Percentiles rank a stretch among this genome's conserved stretches.
Evolutionary conservation across 2,797 vertebrate species (phyloP).

Genomic region (Myoxocephalus aenaeus): DNA sequence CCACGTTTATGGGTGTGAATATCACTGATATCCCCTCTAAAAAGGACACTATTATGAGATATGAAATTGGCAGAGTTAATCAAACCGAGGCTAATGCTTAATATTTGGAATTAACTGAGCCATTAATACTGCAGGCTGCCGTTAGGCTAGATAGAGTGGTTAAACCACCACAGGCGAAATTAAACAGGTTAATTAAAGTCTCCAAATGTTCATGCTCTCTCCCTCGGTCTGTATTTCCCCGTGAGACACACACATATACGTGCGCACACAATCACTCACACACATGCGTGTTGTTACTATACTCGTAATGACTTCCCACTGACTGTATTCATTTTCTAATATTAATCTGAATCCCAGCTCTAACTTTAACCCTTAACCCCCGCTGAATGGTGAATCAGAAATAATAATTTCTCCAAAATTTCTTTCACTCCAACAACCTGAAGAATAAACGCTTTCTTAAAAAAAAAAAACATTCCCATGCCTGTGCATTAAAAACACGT

Average conservation of each 20-base stretch:
- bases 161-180: conserved; percentile 75
- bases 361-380: conserved; percentile 5
- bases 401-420: not conserved
- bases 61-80: conserved; percentile 79
- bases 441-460: not conserved
- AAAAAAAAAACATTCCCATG: not conserved
- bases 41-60: conserved; percentile 69
- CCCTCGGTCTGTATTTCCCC: conserved; percentile 46
- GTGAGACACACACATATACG: conserved; percentile 35
- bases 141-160: conserved; percentile 71
- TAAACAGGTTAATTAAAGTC: conserved; percentile 84
- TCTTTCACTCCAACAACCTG: not conserved
- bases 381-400: conserved; percentile 3
- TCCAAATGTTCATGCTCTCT: conserved; percentile 62
- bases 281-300: conserved; percentile 25
- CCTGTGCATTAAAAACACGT: not conserved
- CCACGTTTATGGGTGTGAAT: conserved; percentile 59
- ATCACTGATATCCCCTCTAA: conserved; percentile 56
- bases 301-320: conserved; percentile 22
- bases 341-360: conserved; percentile 41
- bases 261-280: conserved; percentile 27
- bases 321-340: conserved; percentile 41
- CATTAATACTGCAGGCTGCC: conserved; percentile 68
- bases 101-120: conserved; percentile 78
- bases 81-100: conserved; percentile 75